Base-by-base conservation (phyloP, 2,113 vertebrate species). In the Plotosus lineatus region DNA sequence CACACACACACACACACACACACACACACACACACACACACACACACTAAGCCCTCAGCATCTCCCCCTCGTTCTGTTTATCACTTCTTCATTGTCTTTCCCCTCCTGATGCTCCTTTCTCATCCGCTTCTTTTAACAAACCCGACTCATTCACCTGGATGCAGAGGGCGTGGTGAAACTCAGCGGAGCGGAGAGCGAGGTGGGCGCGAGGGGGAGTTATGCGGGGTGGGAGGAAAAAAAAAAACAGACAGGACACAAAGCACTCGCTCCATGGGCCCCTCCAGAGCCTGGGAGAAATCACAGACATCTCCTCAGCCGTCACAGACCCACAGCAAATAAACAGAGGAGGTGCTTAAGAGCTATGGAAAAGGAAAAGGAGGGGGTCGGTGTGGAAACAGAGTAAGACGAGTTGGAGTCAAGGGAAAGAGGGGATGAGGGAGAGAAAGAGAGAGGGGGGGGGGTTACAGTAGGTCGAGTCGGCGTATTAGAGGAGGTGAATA, bases 201-300 rank as follows among this genome's bases (percentile, higher is more conserved):
- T 4, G 15, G 14, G 17, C n/a, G n/a, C n/a, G 19, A 40, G 42
- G 42, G 68, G 12, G 50, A 17, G 17, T 50, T 4, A 14, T 50
- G 11, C 4, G 1, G 15, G 51, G 21, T 5, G 55, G 19, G 5
- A 15, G 14, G 21, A 23, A 4, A 42, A 9, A 14, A 31, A 36
- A 38, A 42, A 19, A 44, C 40, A 69, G 65, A 69, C 90, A 90
- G 90, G 90, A 91, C 90, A 93, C 91, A 92, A 92, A 91, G 90
- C 91, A 79, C 66, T 90, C 85, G 91, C 89, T 91, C 90, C 92
- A 85, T 79, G 81, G 85, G 89, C 86, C 92, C 89, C 91, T 90
- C 75, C 89, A 89, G 91, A 92, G 89, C 92, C 90, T 87, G 85
- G 84, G 85, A 90, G 90, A 90, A 91, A 92, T 91, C 91, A 86